A percentile compares a stretch with the other conserved stretches of the same genome.
These are phyloP conservation scores for Ganaspis brasiliensis DNA, from an alignment of 2,888 invertebrate genomes.

Conservation along the genomic window DNA sequence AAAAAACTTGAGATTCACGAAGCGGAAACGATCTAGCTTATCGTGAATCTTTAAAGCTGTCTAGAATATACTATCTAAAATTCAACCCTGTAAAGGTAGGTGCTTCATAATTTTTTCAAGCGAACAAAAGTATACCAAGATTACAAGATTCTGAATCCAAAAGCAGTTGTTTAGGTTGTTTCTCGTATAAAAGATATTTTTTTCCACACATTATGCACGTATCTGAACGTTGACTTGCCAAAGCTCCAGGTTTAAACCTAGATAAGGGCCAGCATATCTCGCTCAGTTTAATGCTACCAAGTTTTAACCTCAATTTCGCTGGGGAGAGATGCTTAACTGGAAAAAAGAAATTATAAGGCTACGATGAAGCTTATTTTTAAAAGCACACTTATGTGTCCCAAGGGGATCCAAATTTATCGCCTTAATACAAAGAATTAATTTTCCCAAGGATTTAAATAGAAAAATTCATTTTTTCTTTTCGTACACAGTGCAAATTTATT, in stretches of 20 bases:
- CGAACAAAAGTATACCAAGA: neutral
- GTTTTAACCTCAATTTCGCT: constrained; percentile 29
- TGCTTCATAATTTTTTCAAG: constrained; percentile 27
- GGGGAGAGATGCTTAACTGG: constrained; percentile 20
- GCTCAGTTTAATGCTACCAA: constrained; percentile 36
- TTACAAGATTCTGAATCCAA: constrained; percentile 19
- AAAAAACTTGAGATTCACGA: neutral
- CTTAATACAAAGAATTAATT: constrained; percentile 10
- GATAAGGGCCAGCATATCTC: constrained; percentile 34
- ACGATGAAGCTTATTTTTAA: constrained; percentile 8
- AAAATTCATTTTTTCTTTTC: neutral
- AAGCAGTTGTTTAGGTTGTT: constrained; percentile 28
- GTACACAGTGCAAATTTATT: too few relatives aligned
- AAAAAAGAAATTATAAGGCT: constrained; percentile 13
- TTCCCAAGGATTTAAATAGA: neutral
- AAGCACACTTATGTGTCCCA: neutral
- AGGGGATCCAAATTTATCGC: constrained; percentile 16
- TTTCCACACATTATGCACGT: constrained; percentile 29
- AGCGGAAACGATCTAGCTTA: neutral
- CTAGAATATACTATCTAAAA: neutral
- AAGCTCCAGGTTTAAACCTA: constrained; percentile 24
- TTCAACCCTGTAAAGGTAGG: neutral
- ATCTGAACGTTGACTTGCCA: constrained; percentile 33
- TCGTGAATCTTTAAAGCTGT: neutral
- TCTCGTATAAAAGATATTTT: constrained; percentile 5